Conservation (phyloP, 2,113 vertebrate species). For the Pipra filicauda region DNA sequence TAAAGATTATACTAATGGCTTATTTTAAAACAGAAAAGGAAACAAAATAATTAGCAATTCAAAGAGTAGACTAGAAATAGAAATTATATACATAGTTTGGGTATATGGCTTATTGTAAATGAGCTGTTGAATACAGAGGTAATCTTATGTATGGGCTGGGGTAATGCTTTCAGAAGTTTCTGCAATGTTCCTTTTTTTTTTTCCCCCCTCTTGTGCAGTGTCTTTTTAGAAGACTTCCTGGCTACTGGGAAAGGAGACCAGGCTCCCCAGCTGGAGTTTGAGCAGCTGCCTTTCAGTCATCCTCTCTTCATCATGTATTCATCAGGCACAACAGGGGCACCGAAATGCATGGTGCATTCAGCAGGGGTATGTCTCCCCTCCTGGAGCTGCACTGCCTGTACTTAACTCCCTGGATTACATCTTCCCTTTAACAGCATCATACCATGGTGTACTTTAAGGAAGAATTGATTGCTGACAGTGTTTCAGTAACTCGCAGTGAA, state of each 20-base stretch:
- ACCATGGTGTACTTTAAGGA: not conserved
- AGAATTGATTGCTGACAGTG: not conserved
- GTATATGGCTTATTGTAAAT: not conserved
- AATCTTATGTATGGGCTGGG: not conserved
- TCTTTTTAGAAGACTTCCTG: slow-evolving; percentile 92
- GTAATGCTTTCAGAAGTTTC: not conserved
- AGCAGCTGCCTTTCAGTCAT: slow-evolving; percentile 94
- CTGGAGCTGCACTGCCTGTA: not conserved
- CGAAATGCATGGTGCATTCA: slow-evolving; percentile 98
- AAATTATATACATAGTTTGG: not conserved
- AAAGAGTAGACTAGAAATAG: not conserved
- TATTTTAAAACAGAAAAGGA: not conserved
- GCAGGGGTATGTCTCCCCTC: slow-evolving; percentile 83
- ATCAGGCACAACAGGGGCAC: slow-evolving; percentile 93
- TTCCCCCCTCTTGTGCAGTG: slow-evolving; percentile 49
- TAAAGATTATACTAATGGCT: not conserved
- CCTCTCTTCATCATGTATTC: slow-evolving; percentile 97
- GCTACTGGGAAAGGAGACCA: slow-evolving; percentile 80
- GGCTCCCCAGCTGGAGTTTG: slow-evolving; percentile 93
- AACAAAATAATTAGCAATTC: not conserved
- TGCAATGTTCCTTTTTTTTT: not conserved
- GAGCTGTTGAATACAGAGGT: not conserved
- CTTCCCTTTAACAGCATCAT: not conserved
- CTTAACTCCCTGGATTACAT: not conserved
- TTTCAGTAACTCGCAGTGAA: not conserved